These are phyloP conservation scores for Noturus placidus DNA, from an alignment of 2,113 vertebrate genomes.

Conservation along the genomic window DNA sequence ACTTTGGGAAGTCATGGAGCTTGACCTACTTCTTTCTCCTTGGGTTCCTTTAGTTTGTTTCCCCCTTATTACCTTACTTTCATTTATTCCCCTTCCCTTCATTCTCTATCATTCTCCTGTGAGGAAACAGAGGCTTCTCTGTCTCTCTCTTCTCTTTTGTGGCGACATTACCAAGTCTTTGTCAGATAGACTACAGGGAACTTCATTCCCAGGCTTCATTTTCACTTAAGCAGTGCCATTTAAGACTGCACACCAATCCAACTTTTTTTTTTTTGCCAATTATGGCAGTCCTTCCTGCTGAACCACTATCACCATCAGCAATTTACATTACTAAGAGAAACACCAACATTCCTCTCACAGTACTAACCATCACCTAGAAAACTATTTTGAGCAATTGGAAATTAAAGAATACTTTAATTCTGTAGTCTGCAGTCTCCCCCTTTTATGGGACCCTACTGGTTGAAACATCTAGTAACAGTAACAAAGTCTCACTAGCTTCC, in stretches of 20 bases:
- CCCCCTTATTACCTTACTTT: not conserved
- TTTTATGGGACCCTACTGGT: not conserved
- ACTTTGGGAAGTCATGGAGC: not conserved
- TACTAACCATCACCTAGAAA: not conserved
- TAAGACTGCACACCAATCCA: not conserved
- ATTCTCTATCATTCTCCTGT: not conserved
- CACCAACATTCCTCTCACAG: not conserved
- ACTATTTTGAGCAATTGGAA: no score
- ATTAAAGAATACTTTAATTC: no score
- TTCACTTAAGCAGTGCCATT: not conserved
- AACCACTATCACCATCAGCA: not conserved
- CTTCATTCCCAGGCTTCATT: constrained; percentile 3
- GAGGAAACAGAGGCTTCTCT: not conserved
- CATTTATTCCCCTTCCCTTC: not conserved
- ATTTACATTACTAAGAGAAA: not conserved
- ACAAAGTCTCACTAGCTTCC: not conserved
- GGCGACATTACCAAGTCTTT: not conserved
- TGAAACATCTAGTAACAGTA: not conserved
- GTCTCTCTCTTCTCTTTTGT: not conserved
- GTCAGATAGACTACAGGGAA: not conserved
- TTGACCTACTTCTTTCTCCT: not conserved
- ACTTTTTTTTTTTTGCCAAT: not conserved
- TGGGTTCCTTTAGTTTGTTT: not conserved
- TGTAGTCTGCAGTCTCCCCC: not conserved
- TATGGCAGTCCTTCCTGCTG: not conserved